A percentile compares a stretch with the other conserved stretches of the same genome.
Conservation (phyloP, 2,888 invertebrate species). For the Acanthococcus lagerstroemiae region DNA sequence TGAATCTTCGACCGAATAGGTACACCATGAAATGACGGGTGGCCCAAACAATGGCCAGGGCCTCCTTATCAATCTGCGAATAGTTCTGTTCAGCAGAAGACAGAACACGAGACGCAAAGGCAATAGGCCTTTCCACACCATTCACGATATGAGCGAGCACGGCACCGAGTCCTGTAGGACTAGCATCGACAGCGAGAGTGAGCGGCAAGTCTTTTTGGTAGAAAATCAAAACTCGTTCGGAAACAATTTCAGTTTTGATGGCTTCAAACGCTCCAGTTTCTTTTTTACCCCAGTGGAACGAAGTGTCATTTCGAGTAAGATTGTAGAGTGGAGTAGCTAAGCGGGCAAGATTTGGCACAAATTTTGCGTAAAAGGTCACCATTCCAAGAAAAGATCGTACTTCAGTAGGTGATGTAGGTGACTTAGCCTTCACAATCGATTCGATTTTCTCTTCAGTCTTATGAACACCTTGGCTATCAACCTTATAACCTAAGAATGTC, state of each 20-base stretch:
- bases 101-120: slow-evolving; percentile 32
- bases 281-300: not conserved
- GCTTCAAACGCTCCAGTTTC: slow-evolving; percentile 34
- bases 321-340: not conserved
- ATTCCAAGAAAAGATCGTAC: slow-evolving; percentile 13
- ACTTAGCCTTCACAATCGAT: not conserved
- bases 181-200: slow-evolving; percentile 33
- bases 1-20: not conserved
- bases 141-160: slow-evolving; percentile 30
- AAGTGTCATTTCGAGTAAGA: not conserved
- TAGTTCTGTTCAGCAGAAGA: slow-evolving; percentile 29
- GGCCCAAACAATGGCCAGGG: slow-evolving; percentile 29
- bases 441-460: not conserved
- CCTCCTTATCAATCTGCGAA: slow-evolving; percentile 33
- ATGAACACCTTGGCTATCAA: slow-evolving; percentile 9
- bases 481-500: slow-evolving; percentile 7
- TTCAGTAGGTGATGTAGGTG: not conserved
- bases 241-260: slow-evolving; percentile 35
- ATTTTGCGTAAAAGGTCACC: slow-evolving; percentile 11
- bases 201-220: slow-evolving; percentile 32
- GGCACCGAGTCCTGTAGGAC: slow-evolving; percentile 31
- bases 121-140: slow-evolving; percentile 29
- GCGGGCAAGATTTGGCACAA: not conserved
- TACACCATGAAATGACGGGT: not conserved
- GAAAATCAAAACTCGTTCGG: slow-evolving; percentile 34